phyloP scores from a whole-genome alignment of 2,888 invertebrate species.

The Elysia crispata region DNA sequence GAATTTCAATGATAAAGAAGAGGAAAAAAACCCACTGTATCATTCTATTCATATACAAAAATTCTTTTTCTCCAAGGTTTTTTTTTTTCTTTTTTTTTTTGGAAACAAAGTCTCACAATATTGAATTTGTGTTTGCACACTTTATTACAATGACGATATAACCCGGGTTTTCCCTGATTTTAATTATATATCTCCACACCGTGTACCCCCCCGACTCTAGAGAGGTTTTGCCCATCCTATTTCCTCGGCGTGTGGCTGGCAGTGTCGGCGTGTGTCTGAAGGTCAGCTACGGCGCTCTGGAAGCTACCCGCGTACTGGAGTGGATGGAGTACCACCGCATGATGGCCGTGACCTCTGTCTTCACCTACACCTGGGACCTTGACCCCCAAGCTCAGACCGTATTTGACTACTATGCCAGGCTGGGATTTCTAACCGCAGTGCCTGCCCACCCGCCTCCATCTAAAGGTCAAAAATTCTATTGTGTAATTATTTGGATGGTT shows the following conservation, averaged over 20 bases:
- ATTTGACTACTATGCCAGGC: slow-evolving; percentile 25
- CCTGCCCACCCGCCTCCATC: slow-evolving; percentile 31
- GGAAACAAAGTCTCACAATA: too few species aligned
- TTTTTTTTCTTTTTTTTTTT: too few species aligned
- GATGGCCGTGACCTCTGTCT: slow-evolving; percentile 39
- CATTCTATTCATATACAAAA: too few species aligned
- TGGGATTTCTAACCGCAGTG: slow-evolving; percentile 32
- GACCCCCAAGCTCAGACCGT: slow-evolving; percentile 11
- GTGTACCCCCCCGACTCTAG: neutral
- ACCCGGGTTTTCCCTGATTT: too few species aligned
- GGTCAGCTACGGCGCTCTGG: slow-evolving; percentile 36
- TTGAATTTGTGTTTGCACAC: too few species aligned
- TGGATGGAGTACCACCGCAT: slow-evolving; percentile 43
- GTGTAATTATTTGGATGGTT: too few species aligned
- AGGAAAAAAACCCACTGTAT: too few species aligned
- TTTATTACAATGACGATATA: too few species aligned
- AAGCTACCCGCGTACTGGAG: slow-evolving; percentile 27
- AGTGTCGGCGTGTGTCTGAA: slow-evolving; percentile 41
- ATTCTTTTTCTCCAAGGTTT: too few species aligned
- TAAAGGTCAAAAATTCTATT: slow-evolving; percentile 39
- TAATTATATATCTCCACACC: too few species aligned
- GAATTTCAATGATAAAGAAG: too few species aligned
- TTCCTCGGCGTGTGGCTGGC: neutral
- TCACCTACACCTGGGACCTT: slow-evolving; percentile 33
- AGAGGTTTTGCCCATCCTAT: slow-evolving; percentile 12